Conservation (phyloP, 2,888 invertebrate genomes). For the Nemotelus nigrinus region DNA sequence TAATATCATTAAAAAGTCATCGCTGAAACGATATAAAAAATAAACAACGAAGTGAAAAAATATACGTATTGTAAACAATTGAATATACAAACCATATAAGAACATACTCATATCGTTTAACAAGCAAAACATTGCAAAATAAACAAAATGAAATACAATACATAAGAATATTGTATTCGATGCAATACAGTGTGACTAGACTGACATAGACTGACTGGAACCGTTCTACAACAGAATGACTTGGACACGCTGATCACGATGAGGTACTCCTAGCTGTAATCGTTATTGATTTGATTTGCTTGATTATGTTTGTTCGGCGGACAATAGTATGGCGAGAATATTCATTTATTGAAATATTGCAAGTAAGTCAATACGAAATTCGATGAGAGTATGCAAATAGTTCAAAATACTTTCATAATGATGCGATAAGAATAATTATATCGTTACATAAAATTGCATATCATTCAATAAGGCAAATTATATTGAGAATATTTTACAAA, state of each 20-base stretch:
- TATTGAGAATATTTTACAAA: neutral
- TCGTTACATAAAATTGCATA: neutral
- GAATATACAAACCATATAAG: slow-evolving; percentile 12
- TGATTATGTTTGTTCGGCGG: too few relatives aligned
- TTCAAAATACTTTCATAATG: neutral
- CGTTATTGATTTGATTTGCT: neutral
- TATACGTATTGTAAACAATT: neutral
- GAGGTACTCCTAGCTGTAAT: slow-evolving; percentile 36
- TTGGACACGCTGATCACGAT: slow-evolving; percentile 45
- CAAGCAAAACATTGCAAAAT: slow-evolving; percentile 39
- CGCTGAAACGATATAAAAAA: neutral
- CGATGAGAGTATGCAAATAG: neutral
- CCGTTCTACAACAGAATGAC: slow-evolving; percentile 49
- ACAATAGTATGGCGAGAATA: neutral
- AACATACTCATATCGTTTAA: neutral
- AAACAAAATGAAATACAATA: slow-evolving; percentile 18
- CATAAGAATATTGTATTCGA: neutral
- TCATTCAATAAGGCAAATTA: neutral
- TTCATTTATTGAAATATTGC: neutral
- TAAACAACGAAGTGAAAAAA: neutral
- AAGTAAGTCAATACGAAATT: neutral
- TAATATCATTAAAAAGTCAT: neutral
- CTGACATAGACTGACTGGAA: slow-evolving; percentile 12
- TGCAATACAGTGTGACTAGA: neutral
- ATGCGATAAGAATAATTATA: neutral